Conservation (phyloP, 2,797 vertebrate genomes). For the Tachyglossus aculeatus region DNA sequence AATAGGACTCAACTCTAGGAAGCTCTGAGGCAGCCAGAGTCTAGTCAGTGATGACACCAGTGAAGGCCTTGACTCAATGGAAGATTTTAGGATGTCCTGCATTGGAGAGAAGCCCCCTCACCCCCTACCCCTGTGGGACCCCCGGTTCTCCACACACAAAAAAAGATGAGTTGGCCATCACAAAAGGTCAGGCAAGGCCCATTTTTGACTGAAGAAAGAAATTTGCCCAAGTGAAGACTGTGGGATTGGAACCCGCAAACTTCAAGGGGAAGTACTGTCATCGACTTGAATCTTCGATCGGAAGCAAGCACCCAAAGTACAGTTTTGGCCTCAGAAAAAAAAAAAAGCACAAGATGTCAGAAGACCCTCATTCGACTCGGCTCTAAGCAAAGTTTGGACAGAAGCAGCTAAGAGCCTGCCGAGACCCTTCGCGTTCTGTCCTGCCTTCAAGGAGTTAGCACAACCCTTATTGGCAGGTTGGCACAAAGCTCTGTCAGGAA, state of each 20-base stretch:
- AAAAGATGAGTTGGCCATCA: slow-evolving; percentile 40
- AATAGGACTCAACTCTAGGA: slow-evolving; percentile 52
- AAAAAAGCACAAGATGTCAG: slow-evolving; percentile 26
- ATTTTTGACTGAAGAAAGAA: slow-evolving; percentile 45
- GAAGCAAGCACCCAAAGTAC: slow-evolving; percentile 33
- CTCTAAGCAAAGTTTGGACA: slow-evolving; percentile 32
- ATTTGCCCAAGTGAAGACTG: slow-evolving; percentile 65
- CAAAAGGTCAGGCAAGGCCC: slow-evolving; percentile 49
- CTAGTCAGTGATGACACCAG: slow-evolving; percentile 57
- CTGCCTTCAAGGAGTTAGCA: slow-evolving; percentile 23
- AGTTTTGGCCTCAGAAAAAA: slow-evolving; percentile 32
- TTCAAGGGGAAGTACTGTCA: slow-evolving; percentile 29
- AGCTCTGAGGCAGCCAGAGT: slow-evolving; percentile 56
- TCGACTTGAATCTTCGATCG: slow-evolving; percentile 40
- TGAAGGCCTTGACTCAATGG: slow-evolving; percentile 48
- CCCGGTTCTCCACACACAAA: slow-evolving; percentile 58
- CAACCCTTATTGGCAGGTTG: slow-evolving; percentile 27
- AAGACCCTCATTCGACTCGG: slow-evolving; percentile 4
- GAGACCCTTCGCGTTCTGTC: slow-evolving; percentile 30
- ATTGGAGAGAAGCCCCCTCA: slow-evolving; percentile 42
- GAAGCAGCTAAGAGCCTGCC: slow-evolving; percentile 38
- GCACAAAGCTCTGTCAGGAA: slow-evolving; percentile 27
- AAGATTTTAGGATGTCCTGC: slow-evolving; percentile 41
- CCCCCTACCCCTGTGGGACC: slow-evolving; percentile 50
- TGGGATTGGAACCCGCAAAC: slow-evolving; percentile 14